Conservation (phyloP, 2,888 invertebrate genomes). For the Lasioglossum marginatum region DNA sequence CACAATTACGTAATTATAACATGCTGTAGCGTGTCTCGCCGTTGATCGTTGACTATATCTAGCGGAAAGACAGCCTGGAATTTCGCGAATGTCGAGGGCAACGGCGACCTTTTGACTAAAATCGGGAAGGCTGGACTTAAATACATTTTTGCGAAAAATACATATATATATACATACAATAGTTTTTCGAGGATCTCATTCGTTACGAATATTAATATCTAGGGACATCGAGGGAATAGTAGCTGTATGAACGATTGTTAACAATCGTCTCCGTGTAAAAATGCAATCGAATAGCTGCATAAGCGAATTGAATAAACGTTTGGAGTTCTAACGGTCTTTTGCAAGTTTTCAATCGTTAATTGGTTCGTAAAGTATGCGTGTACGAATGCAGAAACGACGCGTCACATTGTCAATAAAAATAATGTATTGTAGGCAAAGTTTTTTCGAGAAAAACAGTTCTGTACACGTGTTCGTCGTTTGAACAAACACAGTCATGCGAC, state of each 20-base stretch:
- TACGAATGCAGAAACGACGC: neutral
- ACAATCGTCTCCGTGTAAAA: neutral
- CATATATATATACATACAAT: too few species aligned
- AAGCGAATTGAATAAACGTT: neutral
- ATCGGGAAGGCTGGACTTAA: neutral
- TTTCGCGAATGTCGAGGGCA: neutral
- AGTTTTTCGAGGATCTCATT: neutral
- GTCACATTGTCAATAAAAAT: neutral
- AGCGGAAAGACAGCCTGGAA: neutral
- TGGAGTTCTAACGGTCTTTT: neutral
- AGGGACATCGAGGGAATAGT: conserved; percentile 25
- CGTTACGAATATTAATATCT: neutral
- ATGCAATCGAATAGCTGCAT: neutral
- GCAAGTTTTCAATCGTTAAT: neutral
- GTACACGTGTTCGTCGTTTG: neutral
- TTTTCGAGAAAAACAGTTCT: neutral
- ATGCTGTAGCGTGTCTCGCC: conserved; percentile 3
- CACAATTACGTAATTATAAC: conserved; percentile 32
- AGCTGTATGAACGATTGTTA: conserved; percentile 10
- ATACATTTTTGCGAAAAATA: neutral
- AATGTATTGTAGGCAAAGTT: too few species aligned
- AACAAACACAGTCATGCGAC: conserved; percentile 5
- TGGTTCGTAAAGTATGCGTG: neutral
- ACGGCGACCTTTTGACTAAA: neutral
- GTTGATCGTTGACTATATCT: neutral